Evolutionary conservation across 2,113 vertebrate genomes (phyloP).

Genomic region (Lanius ludovicianus): DNA sequence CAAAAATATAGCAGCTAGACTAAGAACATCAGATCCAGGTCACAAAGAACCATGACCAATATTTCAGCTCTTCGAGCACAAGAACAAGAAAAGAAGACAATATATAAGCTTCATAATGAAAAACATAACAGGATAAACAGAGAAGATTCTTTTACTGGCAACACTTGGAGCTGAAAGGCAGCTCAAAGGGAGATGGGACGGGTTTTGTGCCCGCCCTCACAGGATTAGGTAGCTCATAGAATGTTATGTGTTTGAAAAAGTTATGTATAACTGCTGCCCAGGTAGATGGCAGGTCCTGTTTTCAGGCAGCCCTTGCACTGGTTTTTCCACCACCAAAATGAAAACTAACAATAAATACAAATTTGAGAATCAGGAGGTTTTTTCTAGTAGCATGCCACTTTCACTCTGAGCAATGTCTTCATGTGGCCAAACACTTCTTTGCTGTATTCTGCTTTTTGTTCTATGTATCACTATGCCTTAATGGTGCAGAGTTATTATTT

Average conservation of each 20-base stretch:
- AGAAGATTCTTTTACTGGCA: conserved; percentile 17
- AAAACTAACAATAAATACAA: background rate
- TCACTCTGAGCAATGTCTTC: background rate
- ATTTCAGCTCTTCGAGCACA: background rate
- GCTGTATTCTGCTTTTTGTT: background rate
- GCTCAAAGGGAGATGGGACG: background rate
- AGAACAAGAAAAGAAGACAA: conserved; percentile 46
- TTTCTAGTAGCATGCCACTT: background rate
- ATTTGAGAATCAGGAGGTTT: background rate
- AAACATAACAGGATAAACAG: conserved; percentile 55
- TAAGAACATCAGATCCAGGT: conserved; percentile 50
- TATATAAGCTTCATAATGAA: conserved; percentile 36
- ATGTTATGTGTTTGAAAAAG: background rate
- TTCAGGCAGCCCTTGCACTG: background rate
- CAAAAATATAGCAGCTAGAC: conserved; percentile 37
- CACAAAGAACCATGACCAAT: conserved; percentile 37
- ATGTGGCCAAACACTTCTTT: background rate
- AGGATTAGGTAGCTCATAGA: background rate
- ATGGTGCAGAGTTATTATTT: background rate
- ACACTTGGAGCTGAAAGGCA: conserved; percentile 5
- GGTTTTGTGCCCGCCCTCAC: background rate
- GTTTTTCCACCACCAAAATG: background rate
- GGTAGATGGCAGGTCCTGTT: background rate
- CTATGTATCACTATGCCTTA: background rate
- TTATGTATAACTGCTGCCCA: background rate